phyloP scores from a whole-genome alignment of 64 coral and sea anemone species.

The Stichodactyla helianthus region DNA sequence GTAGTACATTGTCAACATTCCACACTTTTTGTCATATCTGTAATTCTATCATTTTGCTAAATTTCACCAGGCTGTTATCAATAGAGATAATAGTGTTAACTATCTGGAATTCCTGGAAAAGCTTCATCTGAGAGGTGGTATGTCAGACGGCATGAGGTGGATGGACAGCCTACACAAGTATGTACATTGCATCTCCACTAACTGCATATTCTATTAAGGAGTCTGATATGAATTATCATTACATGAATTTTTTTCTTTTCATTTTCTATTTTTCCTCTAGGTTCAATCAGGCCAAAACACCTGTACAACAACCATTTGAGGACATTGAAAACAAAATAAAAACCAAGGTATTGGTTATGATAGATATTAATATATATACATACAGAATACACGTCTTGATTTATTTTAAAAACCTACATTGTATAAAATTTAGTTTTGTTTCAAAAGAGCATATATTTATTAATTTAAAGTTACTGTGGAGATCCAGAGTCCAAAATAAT shows the following conservation, averaged over 20 bases:
- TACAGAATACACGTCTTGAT: too few relatives aligned
- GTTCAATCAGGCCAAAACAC: conserved; percentile 73
- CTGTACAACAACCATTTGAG: conserved; percentile 48
- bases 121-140: conserved; percentile 70
- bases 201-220: background rate
- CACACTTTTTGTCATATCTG: background rate
- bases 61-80: conserved; percentile 44
- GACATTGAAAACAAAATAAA: conserved; percentile 72
- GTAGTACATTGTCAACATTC: background rate
- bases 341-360: conserved; percentile 55
- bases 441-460: background rate
- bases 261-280: conserved; percentile 11
- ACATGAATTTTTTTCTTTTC: background rate
- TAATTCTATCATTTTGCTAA: background rate
- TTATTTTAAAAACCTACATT: background rate
- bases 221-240: background rate
- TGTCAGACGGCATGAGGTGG: conserved; percentile 62
- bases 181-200: background rate
- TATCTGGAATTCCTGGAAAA: conserved; percentile 83
- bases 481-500: too few relatives aligned
- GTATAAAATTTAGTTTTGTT: too few relatives aligned
- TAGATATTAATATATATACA: background rate
- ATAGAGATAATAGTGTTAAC: conserved; percentile 78
- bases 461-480: too few relatives aligned
- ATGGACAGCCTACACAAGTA: conserved; percentile 73